Evolutionary conservation across 2,888 invertebrate species (phyloP).

Genomic region (Orthosia gracilis): DNA sequence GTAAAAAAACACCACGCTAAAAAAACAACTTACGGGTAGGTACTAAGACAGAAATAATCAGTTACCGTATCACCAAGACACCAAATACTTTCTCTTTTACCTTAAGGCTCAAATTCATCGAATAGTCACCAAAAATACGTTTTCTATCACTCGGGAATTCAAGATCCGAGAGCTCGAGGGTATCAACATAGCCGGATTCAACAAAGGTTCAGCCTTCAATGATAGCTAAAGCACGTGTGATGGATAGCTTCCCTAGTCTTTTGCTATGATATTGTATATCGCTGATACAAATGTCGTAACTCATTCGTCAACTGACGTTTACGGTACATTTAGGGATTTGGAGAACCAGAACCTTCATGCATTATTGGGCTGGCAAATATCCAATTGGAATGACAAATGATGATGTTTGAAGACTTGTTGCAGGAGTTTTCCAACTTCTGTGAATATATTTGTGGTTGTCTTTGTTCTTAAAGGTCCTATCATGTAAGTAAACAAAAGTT

Average conservation of each 20-base stretch:
- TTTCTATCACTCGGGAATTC: background rate
- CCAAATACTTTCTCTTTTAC: background rate
- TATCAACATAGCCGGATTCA: slow-evolving; percentile 1
- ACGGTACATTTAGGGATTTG: slow-evolving; percentile 21
- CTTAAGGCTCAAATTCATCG: background rate
- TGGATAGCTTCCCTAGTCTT: slow-evolving; percentile 9
- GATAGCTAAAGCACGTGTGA: background rate
- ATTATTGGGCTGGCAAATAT: slow-evolving; percentile 24
- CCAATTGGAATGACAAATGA: background rate
- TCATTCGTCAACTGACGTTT: slow-evolving; percentile 24
- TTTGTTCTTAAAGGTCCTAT: background rate
- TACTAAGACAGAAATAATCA: too few relatives aligned
- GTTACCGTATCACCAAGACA: background rate
- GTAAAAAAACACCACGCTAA: too few relatives aligned
- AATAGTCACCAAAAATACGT: background rate
- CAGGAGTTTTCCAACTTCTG: background rate
- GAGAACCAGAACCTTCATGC: background rate
- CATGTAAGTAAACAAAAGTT: too few relatives aligned
- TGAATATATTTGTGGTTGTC: background rate
- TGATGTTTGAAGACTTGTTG: slow-evolving; percentile 15
- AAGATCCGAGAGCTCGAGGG: background rate
- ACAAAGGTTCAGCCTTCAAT: background rate
- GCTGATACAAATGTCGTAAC: slow-evolving; percentile 20
- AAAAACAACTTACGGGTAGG: too few relatives aligned
- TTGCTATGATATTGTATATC: background rate